Base-by-base conservation (phyloP, 92 coral and sea anemone genomes). In the Parazoanthus atlanticus region DNA sequence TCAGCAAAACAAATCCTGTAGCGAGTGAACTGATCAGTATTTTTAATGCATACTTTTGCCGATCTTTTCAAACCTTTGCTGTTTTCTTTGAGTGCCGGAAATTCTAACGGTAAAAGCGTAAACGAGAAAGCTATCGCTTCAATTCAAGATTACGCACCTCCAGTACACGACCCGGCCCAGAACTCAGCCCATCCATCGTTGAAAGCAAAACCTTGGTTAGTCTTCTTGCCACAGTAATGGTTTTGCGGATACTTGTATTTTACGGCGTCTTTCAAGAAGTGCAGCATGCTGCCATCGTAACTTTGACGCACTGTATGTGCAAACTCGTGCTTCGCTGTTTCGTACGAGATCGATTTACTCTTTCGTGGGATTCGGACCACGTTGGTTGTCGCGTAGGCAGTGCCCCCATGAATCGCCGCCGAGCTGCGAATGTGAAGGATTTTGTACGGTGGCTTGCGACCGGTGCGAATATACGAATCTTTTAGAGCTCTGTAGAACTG, bases 131-230 rank as follows among this genome's bases (percentile, higher is more conserved):
- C 0, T 6, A 43, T 0, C 9, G 49, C 9, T 43, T 43, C 12
- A 43, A 8, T 43, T 43, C 49, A 43, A 43, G 49, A 56, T 56
- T 56, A 56, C 65, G 21, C 23, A 56, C 65, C 65, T 13, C 78
- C 78, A 26, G 3, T 6, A 65, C 87, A 83, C 6, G 33, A 40
- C 40, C 76, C 76, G 33, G 87, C 78, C 75, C 76, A 56, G 65
- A 56, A 85, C 66, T 71, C 89, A 1, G 89, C 89, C 89, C 89
- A 85, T 15, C 89, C 89, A 4, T 85, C 89, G 81, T 85, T 85
- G 36, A 85, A 85, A 69, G 89, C 89, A 26, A 71, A 85, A 5
- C 89, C 82, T 8, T 43, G 2, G 81, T 85, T 85, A n/a, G 80
- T 85, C 40, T 73, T 71, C 81, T 33, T 85, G 8, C 65, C 81